Base-by-base conservation (phyloP, 2,797 vertebrate species). In the Lepus oiostolus region DNA sequence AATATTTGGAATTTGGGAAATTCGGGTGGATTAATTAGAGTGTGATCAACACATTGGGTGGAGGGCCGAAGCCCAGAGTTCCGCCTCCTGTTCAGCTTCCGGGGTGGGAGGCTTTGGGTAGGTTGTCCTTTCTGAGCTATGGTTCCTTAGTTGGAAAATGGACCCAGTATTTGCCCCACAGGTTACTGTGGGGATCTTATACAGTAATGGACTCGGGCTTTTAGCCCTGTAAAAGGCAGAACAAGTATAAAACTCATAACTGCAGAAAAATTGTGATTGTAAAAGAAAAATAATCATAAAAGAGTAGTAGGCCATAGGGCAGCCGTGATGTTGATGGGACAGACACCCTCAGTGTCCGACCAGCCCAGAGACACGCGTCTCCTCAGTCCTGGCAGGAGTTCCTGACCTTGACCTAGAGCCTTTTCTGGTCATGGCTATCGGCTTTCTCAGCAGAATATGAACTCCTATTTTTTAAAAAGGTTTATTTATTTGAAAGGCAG, bases 1-100 rank as follows among this genome's bases (percentile, higher is more conserved):
- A 91, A 74, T 91, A 90, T 68, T 80, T 96, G 67, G 67, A 86
- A 95, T 74, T 94, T 90, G 70, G n/a, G 68, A 84, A 79, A 94
- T 84, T 94, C 30, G 58, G 17, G 58, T 92, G 79, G 82, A 88
- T 90, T 94, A 80, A 93, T 60, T 12, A 54, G 19, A 35, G 67
- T 83, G 75, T 35, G 50, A 74, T 28, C 38, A 42, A 50, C 42
- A 32, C 60, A 71, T 5, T 42, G 26, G 12, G 72, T 12, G 67
- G 28, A 92, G 52, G 13, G 2, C 54, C n/a, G 70, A 75, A 88
- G 50, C n/a, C 3, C 11, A 35, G 11, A 22, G 38, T 71, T 58
- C 72, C 28, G 63, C 26, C 70, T 58, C 26, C 9, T 11, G 24
- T 24, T 32, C 24, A 62, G 5, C 14, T 79, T 91, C 35, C 65